Evolutionary conservation across 2,113 vertebrate species (phyloP).

Genomic region (Anguilla rostrata): DNA sequence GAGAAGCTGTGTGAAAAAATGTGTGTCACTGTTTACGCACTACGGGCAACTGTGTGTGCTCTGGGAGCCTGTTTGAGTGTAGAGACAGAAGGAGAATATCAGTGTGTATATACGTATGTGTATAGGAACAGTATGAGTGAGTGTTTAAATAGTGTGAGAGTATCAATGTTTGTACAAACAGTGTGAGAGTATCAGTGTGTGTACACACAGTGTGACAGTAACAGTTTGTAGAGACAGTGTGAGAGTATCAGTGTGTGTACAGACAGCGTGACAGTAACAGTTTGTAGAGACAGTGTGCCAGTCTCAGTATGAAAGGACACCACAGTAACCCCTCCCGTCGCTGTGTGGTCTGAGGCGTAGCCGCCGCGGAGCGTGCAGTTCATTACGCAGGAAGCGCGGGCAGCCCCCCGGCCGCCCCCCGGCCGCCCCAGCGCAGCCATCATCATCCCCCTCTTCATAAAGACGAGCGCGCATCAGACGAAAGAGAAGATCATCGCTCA

Average conservation of each 20-base stretch:
- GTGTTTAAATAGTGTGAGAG: not conserved
- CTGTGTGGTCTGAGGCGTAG: not conserved
- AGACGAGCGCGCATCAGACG: not conserved
- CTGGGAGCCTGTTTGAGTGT: not conserved
- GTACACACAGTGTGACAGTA: too few species aligned
- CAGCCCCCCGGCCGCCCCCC: not conserved
- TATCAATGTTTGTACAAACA: not conserved
- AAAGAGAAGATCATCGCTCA: not conserved
- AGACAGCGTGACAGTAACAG: too few species aligned
- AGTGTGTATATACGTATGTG: not conserved
- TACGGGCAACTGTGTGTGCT: not conserved
- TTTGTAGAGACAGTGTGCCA: too few species aligned
- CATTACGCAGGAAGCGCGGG: not conserved
- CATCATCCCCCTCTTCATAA: not conserved
- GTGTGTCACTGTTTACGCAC: too few species aligned
- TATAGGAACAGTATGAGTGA: not conserved
- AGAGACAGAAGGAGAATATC: not conserved
- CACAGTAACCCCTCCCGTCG: not conserved
- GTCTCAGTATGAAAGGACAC: not conserved
- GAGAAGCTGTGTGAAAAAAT: too few species aligned
- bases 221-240: too few species aligned
- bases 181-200: not conserved
- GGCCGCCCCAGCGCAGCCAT: not conserved
- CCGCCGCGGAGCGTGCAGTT: not conserved
- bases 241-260: too few species aligned